Evolutionary conservation across 2,888 invertebrate species (phyloP), one percentile per base, ranked within the genome.

Genomic region (Itoplectis maculator): DNA sequence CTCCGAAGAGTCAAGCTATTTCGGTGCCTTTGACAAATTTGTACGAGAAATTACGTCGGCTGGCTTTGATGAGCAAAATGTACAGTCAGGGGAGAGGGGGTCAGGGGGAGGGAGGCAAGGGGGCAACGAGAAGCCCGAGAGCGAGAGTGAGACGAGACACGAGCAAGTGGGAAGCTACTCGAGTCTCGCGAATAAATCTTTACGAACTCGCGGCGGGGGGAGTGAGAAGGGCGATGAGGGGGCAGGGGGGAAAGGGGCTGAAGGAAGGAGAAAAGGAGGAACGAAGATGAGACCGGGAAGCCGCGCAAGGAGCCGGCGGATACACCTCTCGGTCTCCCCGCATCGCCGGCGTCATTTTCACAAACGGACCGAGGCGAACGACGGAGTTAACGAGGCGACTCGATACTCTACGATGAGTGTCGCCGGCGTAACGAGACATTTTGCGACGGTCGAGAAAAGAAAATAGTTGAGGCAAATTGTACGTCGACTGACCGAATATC

Each of bases 11-110:
- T 84, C 82, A 72, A 81, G 73, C 80, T 79, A 80, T 84, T 77
- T 84, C 79, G 80, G 81, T 66, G 68, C 66, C 77, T 86, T 69
- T 74, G 81, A 83, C 81, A 83, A 82, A 78, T 82, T 59, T 79
- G 87, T 49, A 80, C 85, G 49, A 73, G 82, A 83, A 80, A 83
- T 83, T 83, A 79, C 79, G 79, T 70, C 77, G 79, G 73, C 45
- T 69, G 37, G 54, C 79, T 83, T 83, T 83, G 82, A 83, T 77
- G 82, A 77, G 49, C n/a, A 23, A 65, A 23, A 65, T 61, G 74
- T 40, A 59, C 56, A 54, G 23, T 40, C 20, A 47, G 49, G 20
- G 2, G 29, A 5, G 29, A 29, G 29, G 29, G 29, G 29, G n/a
- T n/a, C n/a, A n/a, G n/a, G 29, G 29, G 29, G 29, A 5, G 29